Evolutionary conservation across 1,140 invertebrate species (phyloP).

Genomic region (Trichomalopsis sarcophagae): DNA sequence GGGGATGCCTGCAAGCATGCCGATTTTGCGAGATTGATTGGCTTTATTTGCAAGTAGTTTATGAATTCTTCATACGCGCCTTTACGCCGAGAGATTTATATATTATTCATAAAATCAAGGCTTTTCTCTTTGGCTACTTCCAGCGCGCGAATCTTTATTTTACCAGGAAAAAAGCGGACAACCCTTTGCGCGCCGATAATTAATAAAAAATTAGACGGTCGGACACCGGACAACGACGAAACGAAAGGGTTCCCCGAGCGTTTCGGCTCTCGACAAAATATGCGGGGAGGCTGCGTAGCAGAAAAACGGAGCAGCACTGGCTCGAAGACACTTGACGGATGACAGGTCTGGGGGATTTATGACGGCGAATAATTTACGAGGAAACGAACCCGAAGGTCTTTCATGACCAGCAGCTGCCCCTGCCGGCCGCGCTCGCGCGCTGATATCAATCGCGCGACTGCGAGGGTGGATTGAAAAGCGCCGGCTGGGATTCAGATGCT

Average conservation of each 20-base stretch:
- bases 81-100: no score
- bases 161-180: background rate
- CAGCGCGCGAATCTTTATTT: background rate
- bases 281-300: background rate
- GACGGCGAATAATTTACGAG: background rate
- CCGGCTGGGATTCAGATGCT: background rate
- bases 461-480: background rate
- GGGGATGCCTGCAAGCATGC: background rate
- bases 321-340: background rate
- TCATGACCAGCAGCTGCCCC: background rate
- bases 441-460: background rate
- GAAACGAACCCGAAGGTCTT: background rate
- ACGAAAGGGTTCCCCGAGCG: background rate
- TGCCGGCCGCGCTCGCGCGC: no score
- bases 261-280: background rate
- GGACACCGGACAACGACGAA: background rate
- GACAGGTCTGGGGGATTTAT: conserved; percentile 2
- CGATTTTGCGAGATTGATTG: background rate
- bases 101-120: no score
- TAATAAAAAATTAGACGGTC: background rate
- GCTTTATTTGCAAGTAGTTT: background rate
- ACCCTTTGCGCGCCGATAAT: background rate
- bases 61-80: background rate
- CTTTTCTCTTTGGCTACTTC: no score
- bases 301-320: background rate